Base-by-base conservation (phyloP, 2,888 invertebrate genomes). In the Oxycera nigricornis region DNA sequence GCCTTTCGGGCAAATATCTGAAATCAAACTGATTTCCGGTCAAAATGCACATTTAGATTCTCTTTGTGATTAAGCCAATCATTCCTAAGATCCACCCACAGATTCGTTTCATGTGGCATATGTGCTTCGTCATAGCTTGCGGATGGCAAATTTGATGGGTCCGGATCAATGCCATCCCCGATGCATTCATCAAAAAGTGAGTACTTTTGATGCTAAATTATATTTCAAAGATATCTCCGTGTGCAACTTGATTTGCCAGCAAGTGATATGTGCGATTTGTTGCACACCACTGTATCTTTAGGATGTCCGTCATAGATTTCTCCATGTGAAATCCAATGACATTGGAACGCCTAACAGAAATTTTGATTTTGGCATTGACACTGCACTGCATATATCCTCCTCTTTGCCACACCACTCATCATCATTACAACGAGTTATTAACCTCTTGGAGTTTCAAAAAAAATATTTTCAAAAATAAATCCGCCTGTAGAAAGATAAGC, bases 311-410 rank as follows among this genome's bases (percentile, higher is more conserved):
- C 11, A 35, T 3, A 46, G 17, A 46, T 46, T 46, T 46, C 3
- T 46, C 6, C 46, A 46, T 3, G 6, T 2, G 14, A 46, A 14
- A 46, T 11, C 17, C 4, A 46, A 14, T 46, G 6, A 6, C 35
- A 35, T 35, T 35, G 6, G 35, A 35, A 35, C 35, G 35, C 35
- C 35, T 7, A 35, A 35, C 17, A 46, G 46, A 46, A 46, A 46
- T 46, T 46, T 46, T 46, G 46, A 46, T 46, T 46, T 46, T 46
- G 46, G 46, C 46, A 46, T 46, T 46, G 46, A 46, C 11, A 46
- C 17, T 46, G 46, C 46, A 46, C 17, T 46, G n/a, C 46, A 46
- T 2, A 11, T 14, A 11, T 17, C 17, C 46, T 3, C 3, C 46
- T 46, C 46, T 17, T 46, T 7, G 14, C 46, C 46, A 46, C 46